Evolutionary conservation across 2,113 vertebrate genomes (phyloP).

Genomic region (Apteryx mantelli): DNA sequence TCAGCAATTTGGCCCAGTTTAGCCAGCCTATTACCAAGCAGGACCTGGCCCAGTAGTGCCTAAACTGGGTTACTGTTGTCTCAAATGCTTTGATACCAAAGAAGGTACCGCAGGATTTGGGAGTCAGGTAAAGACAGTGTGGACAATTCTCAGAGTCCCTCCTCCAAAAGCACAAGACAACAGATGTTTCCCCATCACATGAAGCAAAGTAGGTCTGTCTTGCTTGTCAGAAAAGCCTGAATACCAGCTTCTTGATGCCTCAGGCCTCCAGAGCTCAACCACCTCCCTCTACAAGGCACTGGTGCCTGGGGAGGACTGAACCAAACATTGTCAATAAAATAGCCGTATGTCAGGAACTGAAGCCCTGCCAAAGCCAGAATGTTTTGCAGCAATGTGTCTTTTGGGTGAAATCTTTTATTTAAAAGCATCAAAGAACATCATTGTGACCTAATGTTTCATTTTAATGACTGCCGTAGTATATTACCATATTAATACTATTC

Average conservation of each 20-base stretch:
- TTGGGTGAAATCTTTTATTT: background rate
- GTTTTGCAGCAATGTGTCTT: background rate
- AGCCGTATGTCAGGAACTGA: background rate
- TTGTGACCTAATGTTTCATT: background rate
- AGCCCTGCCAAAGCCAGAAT: background rate
- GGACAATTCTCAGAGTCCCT: background rate
- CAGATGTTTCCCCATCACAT: background rate
- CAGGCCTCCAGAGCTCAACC: background rate
- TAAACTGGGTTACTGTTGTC: rapidly evolving
- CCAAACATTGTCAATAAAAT: background rate
- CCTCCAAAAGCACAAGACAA: background rate
- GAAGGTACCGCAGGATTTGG: background rate
- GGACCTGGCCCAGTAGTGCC: background rate
- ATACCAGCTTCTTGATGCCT: background rate
- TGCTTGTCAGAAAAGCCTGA: background rate
- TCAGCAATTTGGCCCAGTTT: background rate
- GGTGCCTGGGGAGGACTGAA: background rate
- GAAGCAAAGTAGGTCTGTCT: background rate
- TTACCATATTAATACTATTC: background rate
- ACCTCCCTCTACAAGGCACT: background rate
- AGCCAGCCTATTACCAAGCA: background rate
- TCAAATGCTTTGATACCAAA: background rate
- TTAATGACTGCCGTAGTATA: background rate
- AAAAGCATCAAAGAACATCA: background rate
- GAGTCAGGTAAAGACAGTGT: background rate